Evolutionary conservation across 2,888 invertebrate genomes (phyloP).

Genomic region (Venustoraphidia nigricollis): DNA sequence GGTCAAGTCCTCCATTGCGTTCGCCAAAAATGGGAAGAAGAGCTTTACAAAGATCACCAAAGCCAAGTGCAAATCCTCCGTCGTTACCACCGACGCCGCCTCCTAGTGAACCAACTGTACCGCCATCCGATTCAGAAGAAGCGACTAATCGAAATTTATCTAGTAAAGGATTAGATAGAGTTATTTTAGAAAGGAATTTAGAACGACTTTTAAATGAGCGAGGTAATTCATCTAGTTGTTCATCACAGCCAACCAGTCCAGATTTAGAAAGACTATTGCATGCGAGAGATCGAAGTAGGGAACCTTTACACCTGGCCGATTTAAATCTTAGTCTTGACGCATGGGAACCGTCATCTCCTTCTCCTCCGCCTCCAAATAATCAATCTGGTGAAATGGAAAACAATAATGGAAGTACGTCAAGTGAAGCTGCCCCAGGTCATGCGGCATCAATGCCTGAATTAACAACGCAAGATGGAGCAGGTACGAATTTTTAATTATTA

Average conservation of each 20-base stretch:
- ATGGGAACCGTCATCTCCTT: slow-evolving; percentile 28
- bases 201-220: slow-evolving; percentile 41
- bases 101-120: slow-evolving; percentile 18
- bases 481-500: too few relatives aligned
- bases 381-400: slow-evolving; percentile 16
- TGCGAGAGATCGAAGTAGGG: slow-evolving; percentile 38
- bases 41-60: slow-evolving; percentile 31
- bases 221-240: slow-evolving; percentile 13
- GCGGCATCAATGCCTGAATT: slow-evolving; percentile 50
- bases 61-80: slow-evolving; percentile 18
- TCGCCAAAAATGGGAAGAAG: slow-evolving; percentile 39
- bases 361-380: slow-evolving; percentile 2
- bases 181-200: slow-evolving; percentile 50
- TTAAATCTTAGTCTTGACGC: slow-evolving; percentile 35
- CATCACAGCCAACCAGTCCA: slow-evolving; percentile 19
- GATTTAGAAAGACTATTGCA: slow-evolving; percentile 33
- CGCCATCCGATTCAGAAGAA: slow-evolving; percentile 15
- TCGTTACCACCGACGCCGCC: slow-evolving; percentile 29
- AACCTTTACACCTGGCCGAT: slow-evolving; percentile 42
- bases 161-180: slow-evolving; percentile 46
- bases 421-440: slow-evolving; percentile 23
- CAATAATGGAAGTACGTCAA: slow-evolving; percentile 12
- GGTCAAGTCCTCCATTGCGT: slow-evolving; percentile 34
- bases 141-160: slow-evolving; percentile 14
- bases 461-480: slow-evolving; percentile 20